Evolutionary conservation across 2,888 invertebrate genomes (phyloP).

Genomic region (Cecidostiba fungosa): DNA sequence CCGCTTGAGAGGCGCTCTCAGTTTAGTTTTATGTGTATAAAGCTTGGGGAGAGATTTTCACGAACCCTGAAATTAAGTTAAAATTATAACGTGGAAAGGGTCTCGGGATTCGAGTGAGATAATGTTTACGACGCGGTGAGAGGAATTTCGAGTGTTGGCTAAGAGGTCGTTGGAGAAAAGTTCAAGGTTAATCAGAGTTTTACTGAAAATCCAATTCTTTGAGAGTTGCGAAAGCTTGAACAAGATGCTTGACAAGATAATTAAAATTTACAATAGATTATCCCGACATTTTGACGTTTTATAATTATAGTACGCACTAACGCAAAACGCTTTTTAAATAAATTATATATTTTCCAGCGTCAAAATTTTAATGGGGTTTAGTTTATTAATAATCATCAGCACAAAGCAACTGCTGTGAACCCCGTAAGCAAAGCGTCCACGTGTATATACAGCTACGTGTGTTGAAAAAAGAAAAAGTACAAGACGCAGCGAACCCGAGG

Average conservation of each 20-base stretch:
- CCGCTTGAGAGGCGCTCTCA: background rate
- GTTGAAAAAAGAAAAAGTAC: background rate
- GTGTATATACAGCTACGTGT: background rate
- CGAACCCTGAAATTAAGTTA: background rate
- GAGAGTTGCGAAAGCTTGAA: background rate
- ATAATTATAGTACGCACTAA: background rate
- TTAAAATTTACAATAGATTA: background rate
- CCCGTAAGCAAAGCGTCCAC: background rate
- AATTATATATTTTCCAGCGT: background rate
- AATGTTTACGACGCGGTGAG: background rate
- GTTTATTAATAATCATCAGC: background rate
- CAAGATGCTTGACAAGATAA: background rate
- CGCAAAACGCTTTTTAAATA: background rate
- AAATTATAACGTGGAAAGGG: background rate
- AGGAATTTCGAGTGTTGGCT: background rate
- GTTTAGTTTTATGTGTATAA: background rate
- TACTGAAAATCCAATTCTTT: too few species aligned
- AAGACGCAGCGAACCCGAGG: background rate
- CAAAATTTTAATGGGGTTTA: background rate
- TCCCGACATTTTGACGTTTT: background rate
- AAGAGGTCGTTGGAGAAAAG: too few species aligned
- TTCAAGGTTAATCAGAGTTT: too few species aligned
- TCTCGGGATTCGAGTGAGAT: background rate
- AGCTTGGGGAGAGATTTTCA: background rate
- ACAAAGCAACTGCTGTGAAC: background rate